phyloP scores from a whole-genome alignment of 2,888 invertebrate species.

The Diarsia brunnea region DNA sequence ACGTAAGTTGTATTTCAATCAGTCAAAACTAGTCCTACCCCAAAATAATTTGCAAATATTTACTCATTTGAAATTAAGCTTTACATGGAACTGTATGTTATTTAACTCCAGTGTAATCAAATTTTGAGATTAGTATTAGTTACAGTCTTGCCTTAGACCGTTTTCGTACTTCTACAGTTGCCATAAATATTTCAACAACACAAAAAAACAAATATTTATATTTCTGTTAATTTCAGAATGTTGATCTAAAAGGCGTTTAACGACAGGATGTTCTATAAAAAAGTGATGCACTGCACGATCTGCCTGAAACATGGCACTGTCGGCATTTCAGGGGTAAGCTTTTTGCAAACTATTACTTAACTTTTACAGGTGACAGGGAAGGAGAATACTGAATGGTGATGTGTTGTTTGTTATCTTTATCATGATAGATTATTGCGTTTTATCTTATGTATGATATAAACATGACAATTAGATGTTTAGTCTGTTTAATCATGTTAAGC shows the following conservation, averaged over 20 bases:
- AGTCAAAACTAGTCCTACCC: slow-evolving; percentile 1
- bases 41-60: slow-evolving; percentile 24
- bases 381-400: not conserved
- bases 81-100: slow-evolving; percentile 31
- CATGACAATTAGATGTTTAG: not conserved
- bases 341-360: slow-evolving; percentile 29
- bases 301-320: slow-evolving; percentile 81
- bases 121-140: slow-evolving; percentile 25
- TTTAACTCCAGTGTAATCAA: slow-evolving; percentile 34
- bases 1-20: slow-evolving; percentile 58
- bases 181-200: slow-evolving; percentile 8
- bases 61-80: slow-evolving; percentile 37
- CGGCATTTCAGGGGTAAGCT: slow-evolving; percentile 81
- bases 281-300: slow-evolving; percentile 83
- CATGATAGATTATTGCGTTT: slow-evolving; percentile 36
- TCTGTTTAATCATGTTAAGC: not conserved
- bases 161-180: not conserved
- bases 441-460: slow-evolving; percentile 8
- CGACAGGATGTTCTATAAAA: slow-evolving; percentile 83
- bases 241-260: slow-evolving; percentile 71
- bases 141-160: not conserved
- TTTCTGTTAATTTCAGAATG: slow-evolving; percentile 80
- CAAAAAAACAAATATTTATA: slow-evolving; percentile 21
- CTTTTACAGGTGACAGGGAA: slow-evolving; percentile 1
- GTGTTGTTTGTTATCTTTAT: slow-evolving; percentile 25